Conservation (phyloP, 2,113 vertebrate genomes). For the Corydoras maculifer region DNA sequence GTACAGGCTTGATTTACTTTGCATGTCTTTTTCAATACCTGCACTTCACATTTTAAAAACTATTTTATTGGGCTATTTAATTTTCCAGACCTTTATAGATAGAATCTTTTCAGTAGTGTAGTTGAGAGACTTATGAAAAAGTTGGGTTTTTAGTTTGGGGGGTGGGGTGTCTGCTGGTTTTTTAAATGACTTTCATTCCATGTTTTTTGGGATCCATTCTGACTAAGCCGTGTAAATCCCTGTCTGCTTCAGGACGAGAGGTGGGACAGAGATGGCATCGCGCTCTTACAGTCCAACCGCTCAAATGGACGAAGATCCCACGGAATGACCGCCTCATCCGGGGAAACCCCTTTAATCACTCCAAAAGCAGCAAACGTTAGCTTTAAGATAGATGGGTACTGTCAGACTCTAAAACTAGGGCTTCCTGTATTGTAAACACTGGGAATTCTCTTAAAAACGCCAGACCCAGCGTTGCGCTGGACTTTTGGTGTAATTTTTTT, state of each 20-base stretch:
- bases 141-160: constrained; percentile 21
- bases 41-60: too few relatives aligned
- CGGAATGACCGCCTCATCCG: constrained; percentile 95
- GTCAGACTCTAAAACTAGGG: too few relatives aligned
- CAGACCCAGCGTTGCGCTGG: constrained; percentile 46
- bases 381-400: constrained; percentile 82
- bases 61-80: too few relatives aligned
- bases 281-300: constrained; percentile 84
- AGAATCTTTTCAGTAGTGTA: too few relatives aligned
- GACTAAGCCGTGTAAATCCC: constrained; percentile 99
- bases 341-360: constrained; percentile 93
- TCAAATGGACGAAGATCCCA: constrained; percentile 99
- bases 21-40: too few relatives aligned
- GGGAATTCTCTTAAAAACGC: constrained; percentile 51
- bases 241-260: constrained; percentile 99
- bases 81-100: too few relatives aligned
- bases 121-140: too few relatives aligned
- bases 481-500: constrained; percentile 35
- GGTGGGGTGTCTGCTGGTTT: constrained; percentile 43
- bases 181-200: constrained; percentile 63
- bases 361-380: constrained; percentile 87
- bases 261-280: constrained; percentile 99
- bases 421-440: constrained; percentile 41
- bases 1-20: too few relatives aligned
- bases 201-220: constrained; percentile 85